These are phyloP conservation scores for Diogma glabrata DNA, from an alignment of 2,888 invertebrate species.

Conservation along the genomic window DNA sequence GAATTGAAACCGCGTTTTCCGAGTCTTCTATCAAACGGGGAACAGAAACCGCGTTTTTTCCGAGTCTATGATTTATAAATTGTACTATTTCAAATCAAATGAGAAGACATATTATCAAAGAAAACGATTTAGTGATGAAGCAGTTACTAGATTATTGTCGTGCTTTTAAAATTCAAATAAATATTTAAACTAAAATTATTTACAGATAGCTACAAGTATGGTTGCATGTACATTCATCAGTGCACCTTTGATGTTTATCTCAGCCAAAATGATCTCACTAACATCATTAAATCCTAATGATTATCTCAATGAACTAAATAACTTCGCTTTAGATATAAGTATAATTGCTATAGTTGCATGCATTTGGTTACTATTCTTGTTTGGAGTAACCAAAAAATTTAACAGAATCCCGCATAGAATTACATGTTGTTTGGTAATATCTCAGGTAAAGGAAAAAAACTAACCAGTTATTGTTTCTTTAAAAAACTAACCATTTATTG, in stretches of 20 bases:
- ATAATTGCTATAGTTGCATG: slow-evolving; percentile 65
- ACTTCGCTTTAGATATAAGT: slow-evolving; percentile 74
- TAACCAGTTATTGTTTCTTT: not conserved
- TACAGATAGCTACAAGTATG: slow-evolving; percentile 89
- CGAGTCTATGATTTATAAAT: too few relatives aligned
- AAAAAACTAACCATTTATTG: not conserved
- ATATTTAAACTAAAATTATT: too few relatives aligned
- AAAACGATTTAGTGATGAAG: too few relatives aligned
- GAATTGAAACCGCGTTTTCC: too few relatives aligned
- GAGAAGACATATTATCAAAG: too few relatives aligned
- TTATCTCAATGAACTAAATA: slow-evolving; percentile 62
- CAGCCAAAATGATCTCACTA: slow-evolving; percentile 82
- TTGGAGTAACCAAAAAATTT: slow-evolving; percentile 62
- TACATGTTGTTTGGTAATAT: slow-evolving; percentile 63
- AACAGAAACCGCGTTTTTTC: too few relatives aligned
- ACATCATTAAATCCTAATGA: slow-evolving; percentile 56
- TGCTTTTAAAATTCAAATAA: too few relatives aligned
- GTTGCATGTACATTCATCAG: slow-evolving; percentile 90
- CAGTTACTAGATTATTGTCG: too few relatives aligned
- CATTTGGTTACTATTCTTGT: slow-evolving; percentile 65
- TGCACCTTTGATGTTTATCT: slow-evolving; percentile 90
- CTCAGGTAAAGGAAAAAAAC: too few relatives aligned
- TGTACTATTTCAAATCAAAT: too few relatives aligned
- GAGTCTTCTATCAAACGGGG: too few relatives aligned
- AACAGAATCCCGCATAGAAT: slow-evolving; percentile 70